A percentile compares a stretch with the other conserved stretches of the same genome.
These are phyloP conservation scores for Bradypodion pumilum DNA, from an alignment of 2,797 vertebrate species.

Conservation along the genomic window DNA sequence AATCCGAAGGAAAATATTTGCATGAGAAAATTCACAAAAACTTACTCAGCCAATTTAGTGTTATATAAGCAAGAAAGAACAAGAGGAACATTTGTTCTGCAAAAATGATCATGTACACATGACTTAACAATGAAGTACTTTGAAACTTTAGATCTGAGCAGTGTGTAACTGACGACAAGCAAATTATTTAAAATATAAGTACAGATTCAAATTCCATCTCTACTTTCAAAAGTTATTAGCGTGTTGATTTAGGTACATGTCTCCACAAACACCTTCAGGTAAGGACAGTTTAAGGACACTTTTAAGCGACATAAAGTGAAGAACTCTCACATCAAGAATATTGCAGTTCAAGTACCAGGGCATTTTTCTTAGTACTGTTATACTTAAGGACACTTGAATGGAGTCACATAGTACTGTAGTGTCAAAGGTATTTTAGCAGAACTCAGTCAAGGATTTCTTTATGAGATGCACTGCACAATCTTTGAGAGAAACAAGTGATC, in stretches of 20 bases:
- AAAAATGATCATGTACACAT: background rate
- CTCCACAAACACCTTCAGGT: background rate
- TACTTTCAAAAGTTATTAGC: background rate
- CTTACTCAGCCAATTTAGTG: background rate
- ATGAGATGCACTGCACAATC: background rate
- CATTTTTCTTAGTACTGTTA: background rate
- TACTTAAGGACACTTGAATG: background rate
- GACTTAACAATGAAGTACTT: background rate
- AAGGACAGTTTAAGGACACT: background rate
- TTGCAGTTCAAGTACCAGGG: background rate
- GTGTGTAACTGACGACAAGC: background rate
- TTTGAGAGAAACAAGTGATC: background rate
- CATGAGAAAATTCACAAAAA: conserved; percentile 14
- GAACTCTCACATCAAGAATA: background rate
- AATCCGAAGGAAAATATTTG: conserved; percentile 30
- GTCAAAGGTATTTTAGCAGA: background rate
- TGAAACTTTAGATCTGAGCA: background rate
- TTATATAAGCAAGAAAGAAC: background rate
- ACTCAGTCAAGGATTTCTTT: background rate
- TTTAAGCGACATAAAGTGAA: background rate
- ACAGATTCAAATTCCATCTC: background rate
- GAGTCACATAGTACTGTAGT: background rate
- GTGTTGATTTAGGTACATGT: background rate
- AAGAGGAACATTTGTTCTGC: background rate
- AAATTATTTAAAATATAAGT: background rate